A percentile compares a stretch with the other conserved stretches of the same genome.
These are phyloP conservation scores for Eurystomus gularis DNA, from an alignment of 2,113 vertebrate genomes.

Conservation along the genomic window DNA sequence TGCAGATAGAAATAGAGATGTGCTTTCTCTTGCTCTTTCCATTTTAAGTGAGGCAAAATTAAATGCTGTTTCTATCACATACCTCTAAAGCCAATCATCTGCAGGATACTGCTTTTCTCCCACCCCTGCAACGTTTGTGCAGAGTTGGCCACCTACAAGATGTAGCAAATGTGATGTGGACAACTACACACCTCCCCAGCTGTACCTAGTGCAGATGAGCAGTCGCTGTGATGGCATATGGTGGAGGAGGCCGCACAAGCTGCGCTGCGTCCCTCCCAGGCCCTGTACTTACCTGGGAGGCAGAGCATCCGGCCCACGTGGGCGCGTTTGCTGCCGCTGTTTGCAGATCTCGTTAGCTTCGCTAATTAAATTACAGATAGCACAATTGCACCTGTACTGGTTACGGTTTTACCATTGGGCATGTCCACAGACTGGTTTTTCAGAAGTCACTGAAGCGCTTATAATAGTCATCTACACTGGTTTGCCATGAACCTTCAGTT, in stretches of 20 bases:
- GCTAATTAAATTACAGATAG: not conserved
- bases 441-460: not conserved
- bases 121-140: not conserved
- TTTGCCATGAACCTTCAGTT: not conserved
- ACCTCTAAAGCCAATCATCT: not conserved
- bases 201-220: not conserved
- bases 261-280: not conserved
- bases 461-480: not conserved
- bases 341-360: not conserved
- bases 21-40: not conserved
- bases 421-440: not conserved
- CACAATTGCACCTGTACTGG: not conserved
- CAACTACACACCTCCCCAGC: not conserved
- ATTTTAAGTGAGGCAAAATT: not conserved
- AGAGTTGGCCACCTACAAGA: no score
- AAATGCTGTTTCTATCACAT: accelerated
- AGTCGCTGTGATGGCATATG: accelerated
- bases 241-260: not conserved
- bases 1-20: not conserved
- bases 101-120: not conserved
- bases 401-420: not conserved
- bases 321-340: not conserved
- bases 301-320: not conserved
- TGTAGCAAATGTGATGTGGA: no score
- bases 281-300: not conserved